These are phyloP conservation scores for Stegodyphus dumicola DNA, from an alignment of 1,140 invertebrate species.

Conservation along the genomic window DNA sequence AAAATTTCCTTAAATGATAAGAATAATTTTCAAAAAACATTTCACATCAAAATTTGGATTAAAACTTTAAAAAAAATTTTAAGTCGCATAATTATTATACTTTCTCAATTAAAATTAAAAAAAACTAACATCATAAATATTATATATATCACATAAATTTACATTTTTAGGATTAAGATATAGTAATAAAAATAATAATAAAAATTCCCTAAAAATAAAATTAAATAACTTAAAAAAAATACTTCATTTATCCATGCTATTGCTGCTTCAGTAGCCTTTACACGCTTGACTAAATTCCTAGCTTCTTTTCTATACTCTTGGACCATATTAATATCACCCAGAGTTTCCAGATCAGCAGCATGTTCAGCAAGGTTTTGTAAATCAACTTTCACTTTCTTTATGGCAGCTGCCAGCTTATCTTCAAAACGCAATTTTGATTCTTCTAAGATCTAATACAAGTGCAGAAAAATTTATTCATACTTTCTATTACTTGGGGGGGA, in stretches of 20 bases:
- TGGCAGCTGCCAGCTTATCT: slow-evolving; percentile 31
- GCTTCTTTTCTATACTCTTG: slow-evolving; percentile 48
- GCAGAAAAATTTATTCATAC: neutral
- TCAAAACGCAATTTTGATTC: slow-evolving; percentile 43
- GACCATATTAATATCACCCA: slow-evolving; percentile 30
- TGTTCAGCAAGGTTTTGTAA: slow-evolving; percentile 33
- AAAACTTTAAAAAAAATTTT: no score
- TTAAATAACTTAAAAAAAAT: neutral
- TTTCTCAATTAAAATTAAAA: no score
- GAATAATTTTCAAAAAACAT: no score
- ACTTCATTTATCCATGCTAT: slow-evolving; percentile 57
- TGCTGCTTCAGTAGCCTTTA: slow-evolving; percentile 22
- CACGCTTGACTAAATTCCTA: slow-evolving; percentile 1
- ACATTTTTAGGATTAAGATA: neutral
- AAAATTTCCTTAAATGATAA: no score
- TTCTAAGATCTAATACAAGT: slow-evolving; percentile 22
- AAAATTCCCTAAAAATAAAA: neutral
- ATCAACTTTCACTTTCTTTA: slow-evolving; percentile 40
- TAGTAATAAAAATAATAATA: neutral
- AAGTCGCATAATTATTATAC: no score
- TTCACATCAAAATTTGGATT: no score
- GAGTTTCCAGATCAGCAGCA: slow-evolving; percentile 10
- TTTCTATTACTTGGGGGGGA: neutral
- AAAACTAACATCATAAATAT: no score
- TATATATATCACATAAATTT: no score